These are phyloP conservation scores for Prochilodus magdalenae DNA, from an alignment of 2,113 vertebrate genomes.

Conservation along the genomic window DNA sequence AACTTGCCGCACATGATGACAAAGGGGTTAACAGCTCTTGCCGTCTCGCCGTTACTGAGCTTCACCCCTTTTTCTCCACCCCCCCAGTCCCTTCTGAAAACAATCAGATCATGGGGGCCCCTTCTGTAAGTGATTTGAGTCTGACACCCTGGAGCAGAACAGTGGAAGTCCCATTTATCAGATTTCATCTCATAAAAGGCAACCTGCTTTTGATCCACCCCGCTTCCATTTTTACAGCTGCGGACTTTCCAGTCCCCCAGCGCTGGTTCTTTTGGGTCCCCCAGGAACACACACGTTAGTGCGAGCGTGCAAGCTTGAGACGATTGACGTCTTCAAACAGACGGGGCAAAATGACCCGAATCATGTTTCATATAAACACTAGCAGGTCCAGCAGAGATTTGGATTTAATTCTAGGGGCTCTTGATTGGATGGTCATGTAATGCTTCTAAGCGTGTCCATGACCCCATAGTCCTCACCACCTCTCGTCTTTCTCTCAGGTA, in stretches of 20 bases:
- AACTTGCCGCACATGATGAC: slow-evolving; percentile 51
- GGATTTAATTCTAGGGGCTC: slow-evolving; percentile 1
- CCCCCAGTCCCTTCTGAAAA: slow-evolving; percentile 46
- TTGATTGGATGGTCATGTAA: slow-evolving; percentile 19
- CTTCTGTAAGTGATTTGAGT: slow-evolving; percentile 68
- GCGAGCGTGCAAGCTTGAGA: slow-evolving; percentile 33
- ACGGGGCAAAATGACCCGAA: slow-evolving; percentile 39
- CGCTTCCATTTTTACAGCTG: slow-evolving; percentile 64
- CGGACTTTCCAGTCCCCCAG: slow-evolving; percentile 41
- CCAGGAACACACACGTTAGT: slow-evolving; percentile 1
- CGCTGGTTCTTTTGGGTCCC: slow-evolving; percentile 7
- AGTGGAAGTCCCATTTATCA: slow-evolving; percentile 63
- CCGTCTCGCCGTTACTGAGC: slow-evolving; percentile 60
- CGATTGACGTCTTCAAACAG: not conserved
- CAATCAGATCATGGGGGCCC: slow-evolving; percentile 60
- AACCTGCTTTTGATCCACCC: slow-evolving; percentile 61
- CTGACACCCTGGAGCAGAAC: slow-evolving; percentile 51
- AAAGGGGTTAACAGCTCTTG: slow-evolving; percentile 63
- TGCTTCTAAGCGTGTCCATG: not conserved
- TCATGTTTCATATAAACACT: slow-evolving; percentile 68
- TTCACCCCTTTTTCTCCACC: slow-evolving; percentile 63
- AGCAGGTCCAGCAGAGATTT: slow-evolving; percentile 10
- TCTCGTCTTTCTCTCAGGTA: slow-evolving; percentile 16
- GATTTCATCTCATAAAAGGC: slow-evolving; percentile 63
- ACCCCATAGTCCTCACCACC: not conserved